Evolutionary conservation across 2,888 invertebrate genomes (phyloP).

Genomic region (Tetragnatha montana): DNA sequence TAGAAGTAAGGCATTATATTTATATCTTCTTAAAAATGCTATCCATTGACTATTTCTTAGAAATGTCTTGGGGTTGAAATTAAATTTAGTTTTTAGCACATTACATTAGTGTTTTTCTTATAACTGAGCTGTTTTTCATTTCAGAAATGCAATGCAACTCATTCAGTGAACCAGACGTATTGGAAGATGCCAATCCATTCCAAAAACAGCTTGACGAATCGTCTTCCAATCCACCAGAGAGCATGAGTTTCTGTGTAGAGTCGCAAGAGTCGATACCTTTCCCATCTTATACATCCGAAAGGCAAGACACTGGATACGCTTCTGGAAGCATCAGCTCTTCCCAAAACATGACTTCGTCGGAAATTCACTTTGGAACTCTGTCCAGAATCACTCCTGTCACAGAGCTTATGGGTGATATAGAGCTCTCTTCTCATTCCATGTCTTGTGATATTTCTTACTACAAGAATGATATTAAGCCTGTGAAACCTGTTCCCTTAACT

Average conservation of each 20-base stretch:
- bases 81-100: background rate
- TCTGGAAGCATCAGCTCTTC: conserved; percentile 59
- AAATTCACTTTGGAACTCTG: conserved; percentile 3
- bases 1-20: background rate
- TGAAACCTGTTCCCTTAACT: background rate
- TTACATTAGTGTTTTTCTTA: background rate
- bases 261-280: conserved; percentile 49
- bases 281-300: conserved; percentile 47
- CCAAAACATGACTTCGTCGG: conserved; percentile 20
- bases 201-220: background rate
- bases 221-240: background rate
- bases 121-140: background rate
- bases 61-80: background rate
- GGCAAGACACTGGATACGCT: conserved; percentile 60
- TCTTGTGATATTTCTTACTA: conserved; percentile 50
- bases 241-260: conserved; percentile 56
- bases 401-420: conserved; percentile 60
- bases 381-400: conserved; percentile 62
- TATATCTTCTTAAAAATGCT: background rate
- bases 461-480: background rate
- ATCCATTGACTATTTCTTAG: too few relatives aligned
- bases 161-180: conserved; percentile 3
- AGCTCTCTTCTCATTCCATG: conserved; percentile 35
- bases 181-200: background rate
- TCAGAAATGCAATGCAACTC: conserved; percentile 8